A percentile compares a stretch with the other conserved stretches of the same genome.
Conservation (phyloP, 2,888 invertebrate genomes). For the Lepidonotus clava region DNA sequence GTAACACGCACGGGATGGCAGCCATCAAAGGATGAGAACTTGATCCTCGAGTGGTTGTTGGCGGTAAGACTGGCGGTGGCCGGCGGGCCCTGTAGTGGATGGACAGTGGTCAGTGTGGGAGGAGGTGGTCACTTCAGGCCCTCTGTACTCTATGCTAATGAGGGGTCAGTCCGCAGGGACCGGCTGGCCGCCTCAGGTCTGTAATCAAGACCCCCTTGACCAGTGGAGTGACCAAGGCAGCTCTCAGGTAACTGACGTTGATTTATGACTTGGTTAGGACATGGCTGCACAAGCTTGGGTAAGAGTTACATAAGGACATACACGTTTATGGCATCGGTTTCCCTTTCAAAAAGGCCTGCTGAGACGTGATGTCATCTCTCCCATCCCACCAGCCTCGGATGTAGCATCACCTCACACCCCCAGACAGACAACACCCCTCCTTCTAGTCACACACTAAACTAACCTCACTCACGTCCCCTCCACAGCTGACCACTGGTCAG, state of each 20-base stretch:
- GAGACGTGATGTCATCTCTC: not conserved
- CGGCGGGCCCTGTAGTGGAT: not conserved
- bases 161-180: not conserved
- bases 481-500: not conserved
- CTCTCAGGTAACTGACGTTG: constrained; percentile 36
- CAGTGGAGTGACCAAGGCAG: constrained; percentile 26
- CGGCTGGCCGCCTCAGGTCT: not conserved
- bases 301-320: not conserved
- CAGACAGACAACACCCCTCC: not conserved
- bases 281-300: not conserved
- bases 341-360: constrained; percentile 9
- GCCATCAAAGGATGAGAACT: not conserved
- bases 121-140: not conserved
- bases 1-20: not conserved
- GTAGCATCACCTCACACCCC: not conserved
- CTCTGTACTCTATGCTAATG: constrained; percentile 25
- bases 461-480: not conserved
- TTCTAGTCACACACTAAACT: not conserved
- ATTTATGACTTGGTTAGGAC: constrained; percentile 42
- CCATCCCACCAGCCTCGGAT: not conserved
- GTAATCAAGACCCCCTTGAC: constrained; percentile 27
- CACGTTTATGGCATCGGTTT: not conserved
- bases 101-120: not conserved
- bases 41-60: not conserved
- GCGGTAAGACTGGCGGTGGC: not conserved